Evolutionary conservation across 2,113 vertebrate species (phyloP), one percentile per base, ranked within the genome.

Genomic region (Orycteropus afer): DNA sequence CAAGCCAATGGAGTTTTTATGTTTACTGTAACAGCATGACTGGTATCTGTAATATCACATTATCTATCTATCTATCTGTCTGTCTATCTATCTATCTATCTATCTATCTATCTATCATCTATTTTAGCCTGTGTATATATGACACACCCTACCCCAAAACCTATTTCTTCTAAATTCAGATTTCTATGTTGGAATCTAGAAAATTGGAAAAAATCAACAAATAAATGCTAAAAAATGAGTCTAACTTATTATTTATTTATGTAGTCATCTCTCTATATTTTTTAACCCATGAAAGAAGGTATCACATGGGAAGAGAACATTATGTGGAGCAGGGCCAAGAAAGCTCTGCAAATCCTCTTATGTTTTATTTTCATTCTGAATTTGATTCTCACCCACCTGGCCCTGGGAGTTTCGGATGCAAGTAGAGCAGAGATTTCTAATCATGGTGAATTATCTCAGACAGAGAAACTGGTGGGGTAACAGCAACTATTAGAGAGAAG

Each of bases 151-250:
- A 59, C 2, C 2, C n/a, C 2, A 69, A 83, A 55, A 25, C 23
- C 14, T 55, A 2, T 84, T 63, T 89, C 47, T 77, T 17, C 34
- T 55, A 67, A 89, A 65, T 55, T 93, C 29, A 76, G 53, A 88
- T 90, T 87, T 96, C 67, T 81, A 13, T 69, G 34, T 78, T 47
- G 69, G 37, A 88, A 81, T 78, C 29, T 67, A 81, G 71, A 59
- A 89, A 88, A 86, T 25, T 34, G 37, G 40, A 88, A 78, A 42
- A 90, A 51, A 47, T 11, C 29, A 81, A 77, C 20, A 90, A 55
- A 18, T 22, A 20, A 76, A 42, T 57, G 42, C 76, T 93, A 74
- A 87, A 89, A 87, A 82, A 51, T 23, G 34, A 79, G 34, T 55
- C 18, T 86, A 55, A 86, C 78, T 59, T 51, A 15, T 42, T 63